Base-by-base conservation (phyloP, 2,888 invertebrate species). In the Antheraea yamamai region DNA sequence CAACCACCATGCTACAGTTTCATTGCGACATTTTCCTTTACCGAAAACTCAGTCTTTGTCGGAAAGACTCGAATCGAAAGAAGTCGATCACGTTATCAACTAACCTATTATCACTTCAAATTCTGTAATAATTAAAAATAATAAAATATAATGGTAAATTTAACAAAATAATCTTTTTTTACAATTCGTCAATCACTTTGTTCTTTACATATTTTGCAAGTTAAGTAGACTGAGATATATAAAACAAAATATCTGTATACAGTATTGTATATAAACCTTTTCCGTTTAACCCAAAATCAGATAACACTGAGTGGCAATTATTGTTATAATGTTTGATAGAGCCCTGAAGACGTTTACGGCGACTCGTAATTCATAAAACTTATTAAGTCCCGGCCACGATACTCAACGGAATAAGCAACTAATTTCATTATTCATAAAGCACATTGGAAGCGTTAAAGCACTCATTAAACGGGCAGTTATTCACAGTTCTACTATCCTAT, bases 371-470 rank as follows among this genome's bases (percentile, higher is more conserved):
- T 92, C 89, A 90, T 86, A 89, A 91, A 90, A 85, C 89, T 90
- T 89, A 92, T 93, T 92, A 93, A 91, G 87, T 89, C 86, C 86
- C 84, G 85, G 88, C 89, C 89, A 91, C 91, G 89, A 89, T 91
- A 91, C 90, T 92, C 88, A 87, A 92, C 88, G 91, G 89, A 91
- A 93, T 92, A 91, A 93, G 92, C 91, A 90, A 91, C 94, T 93
- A 93, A 95, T 94, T 95, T 94, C 88, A 94, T 95, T 95, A 95
- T 95, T 93, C 94, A 94, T 94, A 94, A 93, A 93, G 92, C 92
- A 93, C 92, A 94, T 95, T 93, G 91, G 89, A 94, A 92, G 92
- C 94, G 94, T 89, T 92, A 94, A 94, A 91, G 93, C 91, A 92
- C 91, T 95, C 93, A 93, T 95, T 95, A 94, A 91, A 91, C 83